phyloP scores from a whole-genome alignment of 1,140 invertebrate species.

The Hyphantria cunea region DNA sequence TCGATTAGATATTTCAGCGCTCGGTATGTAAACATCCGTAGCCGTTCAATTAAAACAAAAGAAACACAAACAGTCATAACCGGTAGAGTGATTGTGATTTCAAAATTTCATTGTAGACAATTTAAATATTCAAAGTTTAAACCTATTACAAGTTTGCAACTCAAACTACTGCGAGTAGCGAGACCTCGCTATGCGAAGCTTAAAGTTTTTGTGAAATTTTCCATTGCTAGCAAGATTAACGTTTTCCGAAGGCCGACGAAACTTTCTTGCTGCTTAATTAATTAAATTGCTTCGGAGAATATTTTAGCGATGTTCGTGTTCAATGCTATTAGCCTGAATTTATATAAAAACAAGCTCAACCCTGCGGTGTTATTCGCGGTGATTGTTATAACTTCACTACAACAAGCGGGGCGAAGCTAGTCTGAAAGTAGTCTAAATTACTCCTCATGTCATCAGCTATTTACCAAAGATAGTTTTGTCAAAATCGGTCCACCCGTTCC shows the following conservation, averaged over 20 bases:
- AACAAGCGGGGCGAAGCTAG: no score
- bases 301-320: slow-evolving; percentile 9
- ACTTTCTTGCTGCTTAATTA: slow-evolving; percentile 49
- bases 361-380: no score
- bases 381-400: no score
- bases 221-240: slow-evolving; percentile 50
- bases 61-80: slow-evolving; percentile 24
- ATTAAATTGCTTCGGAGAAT: slow-evolving; percentile 45
- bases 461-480: no score
- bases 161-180: slow-evolving; percentile 40
- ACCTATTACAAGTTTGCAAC: slow-evolving; percentile 51
- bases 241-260: slow-evolving; percentile 32
- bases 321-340: no score
- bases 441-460: no score
- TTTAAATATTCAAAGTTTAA: slow-evolving; percentile 52
- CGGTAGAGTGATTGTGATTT: slow-evolving; percentile 27
- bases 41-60: slow-evolving; percentile 30
- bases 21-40: slow-evolving; percentile 17
- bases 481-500: no score
- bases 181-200: slow-evolving; percentile 29
- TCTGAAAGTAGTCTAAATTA: no score
- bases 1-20: slow-evolving; percentile 17
- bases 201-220: slow-evolving; percentile 66
- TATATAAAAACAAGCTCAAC: no score
- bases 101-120: slow-evolving; percentile 27